phyloP scores from a whole-genome alignment of 2,888 invertebrate genomes.

The Ecliptopera silaceata region DNA sequence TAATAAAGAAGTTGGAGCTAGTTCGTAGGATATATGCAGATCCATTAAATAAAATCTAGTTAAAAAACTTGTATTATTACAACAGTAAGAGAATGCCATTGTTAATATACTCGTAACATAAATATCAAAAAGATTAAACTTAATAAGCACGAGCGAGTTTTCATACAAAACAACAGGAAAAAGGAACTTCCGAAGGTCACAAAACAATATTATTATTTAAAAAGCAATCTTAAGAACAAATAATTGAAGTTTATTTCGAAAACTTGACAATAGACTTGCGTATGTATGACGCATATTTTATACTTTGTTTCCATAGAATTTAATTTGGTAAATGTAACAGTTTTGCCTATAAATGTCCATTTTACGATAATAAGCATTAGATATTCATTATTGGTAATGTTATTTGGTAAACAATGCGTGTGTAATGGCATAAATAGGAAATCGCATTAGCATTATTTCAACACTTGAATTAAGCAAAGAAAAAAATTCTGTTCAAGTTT shows the following conservation, averaged over 20 bases:
- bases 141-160: constrained; percentile 5
- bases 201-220: constrained; percentile 29
- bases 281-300: neutral
- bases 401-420: neutral
- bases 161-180: constrained; percentile 23
- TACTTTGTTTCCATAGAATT: constrained; percentile 1
- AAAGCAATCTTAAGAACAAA: no score
- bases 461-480: no score
- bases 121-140: constrained; percentile 4
- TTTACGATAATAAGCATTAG: constrained; percentile 3
- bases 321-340: neutral
- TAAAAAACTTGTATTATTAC: no score
- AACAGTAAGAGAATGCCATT: no score
- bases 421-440: neutral
- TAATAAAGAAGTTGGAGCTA: no score
- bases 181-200: constrained; percentile 30
- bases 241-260: no score
- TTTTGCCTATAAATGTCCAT: constrained; percentile 10
- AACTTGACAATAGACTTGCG: neutral
- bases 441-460: neutral
- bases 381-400: constrained; percentile 1
- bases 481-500: no score
- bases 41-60: no score
- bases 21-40: no score
- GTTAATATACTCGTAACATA: no score